Evolutionary conservation across 2,797 vertebrate genomes (phyloP).

Genomic region (Ara ararauna): DNA sequence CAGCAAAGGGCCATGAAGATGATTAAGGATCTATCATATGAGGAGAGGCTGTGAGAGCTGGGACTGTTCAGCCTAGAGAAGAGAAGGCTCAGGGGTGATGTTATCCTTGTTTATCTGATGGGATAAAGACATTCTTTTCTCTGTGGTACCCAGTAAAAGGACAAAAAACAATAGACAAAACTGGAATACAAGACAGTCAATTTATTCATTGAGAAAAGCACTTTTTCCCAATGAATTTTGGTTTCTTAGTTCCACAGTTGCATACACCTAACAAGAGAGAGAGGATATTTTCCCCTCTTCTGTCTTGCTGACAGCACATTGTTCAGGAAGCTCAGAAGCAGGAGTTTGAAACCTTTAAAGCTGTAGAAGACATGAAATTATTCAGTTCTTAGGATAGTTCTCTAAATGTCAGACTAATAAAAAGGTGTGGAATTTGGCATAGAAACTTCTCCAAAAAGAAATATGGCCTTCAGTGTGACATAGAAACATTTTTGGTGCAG

Average conservation of each 20-base stretch:
- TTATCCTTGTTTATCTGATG: rapidly evolving
- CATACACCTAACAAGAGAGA: rapidly evolving
- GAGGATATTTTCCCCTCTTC: not conserved
- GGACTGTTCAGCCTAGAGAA: not conserved
- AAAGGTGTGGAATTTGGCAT: not conserved
- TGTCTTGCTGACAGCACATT: not conserved
- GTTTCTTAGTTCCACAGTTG: not conserved
- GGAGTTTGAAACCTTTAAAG: not conserved
- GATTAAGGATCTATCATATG: not conserved
- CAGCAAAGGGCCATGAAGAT: not conserved
- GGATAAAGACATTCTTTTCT: not conserved
- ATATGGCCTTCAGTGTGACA: not conserved
- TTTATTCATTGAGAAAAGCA: not conserved
- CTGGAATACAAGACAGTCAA: not conserved
- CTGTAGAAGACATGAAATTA: not conserved
- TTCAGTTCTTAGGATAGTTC: not conserved
- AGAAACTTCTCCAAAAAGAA: not conserved
- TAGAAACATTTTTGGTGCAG: not conserved
- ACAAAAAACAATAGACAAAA: not conserved
- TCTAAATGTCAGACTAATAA: not conserved
- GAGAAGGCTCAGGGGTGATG: not conserved
- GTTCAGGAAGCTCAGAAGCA: not conserved
- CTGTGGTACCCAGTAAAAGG: not conserved
- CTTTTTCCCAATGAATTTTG: not conserved
- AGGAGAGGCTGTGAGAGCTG: not conserved